Conservation (phyloP, 2,888 invertebrate species). For the Pocota personata region DNA sequence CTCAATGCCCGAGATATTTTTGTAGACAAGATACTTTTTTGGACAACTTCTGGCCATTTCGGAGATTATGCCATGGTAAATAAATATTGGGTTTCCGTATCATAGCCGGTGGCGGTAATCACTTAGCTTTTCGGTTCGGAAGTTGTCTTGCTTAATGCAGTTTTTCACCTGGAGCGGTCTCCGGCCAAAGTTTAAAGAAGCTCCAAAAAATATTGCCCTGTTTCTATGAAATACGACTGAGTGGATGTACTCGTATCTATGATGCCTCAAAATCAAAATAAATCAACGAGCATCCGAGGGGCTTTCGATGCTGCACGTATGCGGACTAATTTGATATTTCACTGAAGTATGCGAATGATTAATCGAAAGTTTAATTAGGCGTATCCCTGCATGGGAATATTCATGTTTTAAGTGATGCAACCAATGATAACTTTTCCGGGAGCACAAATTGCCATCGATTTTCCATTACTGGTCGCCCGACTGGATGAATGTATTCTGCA, state of each 20-base stretch:
- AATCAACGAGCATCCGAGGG: neutral
- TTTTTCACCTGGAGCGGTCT: slow-evolving; percentile 45
- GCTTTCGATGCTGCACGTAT: neutral
- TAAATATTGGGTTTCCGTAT: slow-evolving; percentile 59
- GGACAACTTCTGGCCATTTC: slow-evolving; percentile 25
- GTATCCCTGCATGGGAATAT: slow-evolving; percentile 61
- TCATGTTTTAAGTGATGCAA: slow-evolving; percentile 67
- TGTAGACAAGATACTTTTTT: neutral
- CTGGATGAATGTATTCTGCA: neutral
- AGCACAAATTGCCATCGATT: slow-evolving; percentile 70
- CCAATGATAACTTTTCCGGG: slow-evolving; percentile 68
- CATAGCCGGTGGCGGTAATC: slow-evolving; percentile 32
- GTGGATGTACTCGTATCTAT: neutral
- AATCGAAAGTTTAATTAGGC: slow-evolving; percentile 75
- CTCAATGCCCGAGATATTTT: neutral
- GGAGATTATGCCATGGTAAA: slow-evolving; percentile 24
- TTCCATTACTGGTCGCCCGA: slow-evolving; percentile 59
- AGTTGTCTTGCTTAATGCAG: slow-evolving; percentile 48
- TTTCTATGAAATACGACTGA: neutral
- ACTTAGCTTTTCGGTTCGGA: slow-evolving; percentile 25
- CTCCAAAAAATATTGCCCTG: neutral
- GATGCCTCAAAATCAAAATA: neutral
- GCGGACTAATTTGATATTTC: slow-evolving; percentile 58
- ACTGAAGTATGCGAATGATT: slow-evolving; percentile 73
- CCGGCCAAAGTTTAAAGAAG: neutral